A percentile compares a stretch with the other conserved stretches of the same genome.
Conservation (phyloP, 92 coral and sea anemone species). For the Plumapathes pennacea region DNA sequence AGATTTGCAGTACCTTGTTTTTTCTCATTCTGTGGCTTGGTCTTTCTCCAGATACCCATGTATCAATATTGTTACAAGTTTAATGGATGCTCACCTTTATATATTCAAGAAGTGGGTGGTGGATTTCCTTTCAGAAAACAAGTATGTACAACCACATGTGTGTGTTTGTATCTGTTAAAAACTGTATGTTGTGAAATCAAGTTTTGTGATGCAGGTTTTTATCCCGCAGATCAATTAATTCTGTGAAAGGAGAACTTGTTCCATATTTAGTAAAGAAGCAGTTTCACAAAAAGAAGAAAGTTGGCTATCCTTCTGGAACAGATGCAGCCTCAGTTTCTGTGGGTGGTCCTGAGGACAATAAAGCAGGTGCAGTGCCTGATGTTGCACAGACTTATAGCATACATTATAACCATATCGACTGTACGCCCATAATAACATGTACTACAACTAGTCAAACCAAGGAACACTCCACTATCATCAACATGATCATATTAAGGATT, state of each 20-base stretch:
- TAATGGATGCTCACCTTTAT: conserved; percentile 90
- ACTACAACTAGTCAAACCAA: not conserved
- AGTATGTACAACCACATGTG: conserved; percentile 33
- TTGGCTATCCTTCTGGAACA: conserved; percentile 19
- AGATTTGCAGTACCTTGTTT: not conserved
- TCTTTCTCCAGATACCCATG: conserved; percentile 72
- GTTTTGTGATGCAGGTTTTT: not conserved
- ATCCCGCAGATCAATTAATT: conserved; percentile 64
- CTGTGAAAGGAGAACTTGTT: conserved; percentile 91
- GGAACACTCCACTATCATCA: not conserved
- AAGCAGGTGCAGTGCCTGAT: too few species aligned
- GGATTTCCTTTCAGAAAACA: conserved; percentile 81
- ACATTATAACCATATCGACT: not conserved
- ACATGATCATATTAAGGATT: too few species aligned
- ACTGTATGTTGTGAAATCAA: not conserved
- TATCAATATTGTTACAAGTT: conserved; percentile 78
- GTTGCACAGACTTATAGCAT: not conserved
- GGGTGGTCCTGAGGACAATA: conserved; percentile 63
- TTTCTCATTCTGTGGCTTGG: not conserved
- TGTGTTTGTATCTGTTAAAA: not conserved
- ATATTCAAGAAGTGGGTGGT: conserved; percentile 91
- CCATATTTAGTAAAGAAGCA: conserved; percentile 92
- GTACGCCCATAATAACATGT: not conserved
- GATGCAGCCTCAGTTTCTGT: conserved; percentile 57
- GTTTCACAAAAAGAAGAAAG: conserved; percentile 70